Conservation (phyloP, 92 coral and sea anemone species). For the Actinostola sp. region DNA sequence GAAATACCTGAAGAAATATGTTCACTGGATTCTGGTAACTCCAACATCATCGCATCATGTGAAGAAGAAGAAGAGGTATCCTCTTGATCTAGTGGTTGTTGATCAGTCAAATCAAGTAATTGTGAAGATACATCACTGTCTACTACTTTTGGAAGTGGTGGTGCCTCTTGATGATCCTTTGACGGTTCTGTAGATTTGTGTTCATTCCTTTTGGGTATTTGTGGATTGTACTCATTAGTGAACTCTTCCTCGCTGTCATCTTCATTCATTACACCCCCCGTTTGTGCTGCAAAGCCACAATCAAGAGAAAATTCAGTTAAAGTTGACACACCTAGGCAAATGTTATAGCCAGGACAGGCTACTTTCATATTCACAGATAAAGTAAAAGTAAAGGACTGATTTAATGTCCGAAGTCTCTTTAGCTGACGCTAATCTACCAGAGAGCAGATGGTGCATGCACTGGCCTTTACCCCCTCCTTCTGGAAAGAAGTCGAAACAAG, state of each 20-base stretch:
- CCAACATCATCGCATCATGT: slow-evolving; percentile 9
- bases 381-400: too few relatives aligned
- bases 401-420: too few relatives aligned
- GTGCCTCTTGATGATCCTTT: slow-evolving; percentile 1
- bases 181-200: not conserved
- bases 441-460: too few relatives aligned
- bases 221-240: slow-evolving; percentile 61
- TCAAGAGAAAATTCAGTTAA: not conserved
- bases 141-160: not conserved
- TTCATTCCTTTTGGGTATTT: not conserved
- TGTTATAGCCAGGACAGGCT: too few relatives aligned
- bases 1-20: slow-evolving; percentile 15
- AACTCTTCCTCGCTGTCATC: slow-evolving; percentile 89
- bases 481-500: too few relatives aligned
- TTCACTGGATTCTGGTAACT: slow-evolving; percentile 21
- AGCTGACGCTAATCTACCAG: too few relatives aligned
- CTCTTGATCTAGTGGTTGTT: slow-evolving; percentile 7
- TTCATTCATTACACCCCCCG: slow-evolving; percentile 49
- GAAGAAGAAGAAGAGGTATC: slow-evolving; percentile 10
- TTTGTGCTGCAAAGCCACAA: slow-evolving; percentile 19
- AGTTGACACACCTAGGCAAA: too few relatives aligned
- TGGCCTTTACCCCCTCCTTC: too few relatives aligned
- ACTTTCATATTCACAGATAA: too few relatives aligned
- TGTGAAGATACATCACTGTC: slow-evolving; percentile 12
- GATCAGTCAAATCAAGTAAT: slow-evolving; percentile 2